Base-by-base conservation (phyloP, 23 tunicate genomes). In the Ascidia mentula region DNA sequence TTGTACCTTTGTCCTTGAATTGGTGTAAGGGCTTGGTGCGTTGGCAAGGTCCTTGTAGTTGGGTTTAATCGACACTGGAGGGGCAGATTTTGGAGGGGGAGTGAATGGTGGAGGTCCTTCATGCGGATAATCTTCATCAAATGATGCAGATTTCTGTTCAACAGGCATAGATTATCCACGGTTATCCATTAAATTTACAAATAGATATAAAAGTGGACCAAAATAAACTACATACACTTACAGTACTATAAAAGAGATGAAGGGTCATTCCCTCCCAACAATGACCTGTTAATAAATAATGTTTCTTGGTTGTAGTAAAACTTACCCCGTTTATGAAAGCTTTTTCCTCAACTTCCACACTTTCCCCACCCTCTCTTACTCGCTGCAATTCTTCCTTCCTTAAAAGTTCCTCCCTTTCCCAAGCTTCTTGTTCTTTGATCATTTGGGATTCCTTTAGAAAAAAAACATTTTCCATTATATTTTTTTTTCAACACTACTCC, bases 341-440 rank as follows among this genome's bases (percentile, higher is more conserved):
- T 53, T 9, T 53, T 53, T 53, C 65, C 13, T 53, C 65, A 20
- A 20, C 24, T 53, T 53, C 65, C 4, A 28, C 28, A 53, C 13
- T 20, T 26, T 53, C 65, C 4, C 12, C 24, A 5, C 1, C 12
- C 22, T 53, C 65, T 53, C 13, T 53, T 53, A 53, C 24, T 37
- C 40, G 31, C 76, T 72, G 17, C 40, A 36, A 38, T 40, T 72
- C 74, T 36, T 85, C 82, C 69, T 59, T 39, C 59, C 36, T 78
- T 45, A 78, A 45, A 40, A 40, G 59, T 26, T 78, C 89, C 30
- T 85, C 89, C 40, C 71, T 77, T 40, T 84, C 88, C 88, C 88
- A 84, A 32, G 78, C 75, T 35, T 84, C 77, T 37, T 84, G 89
- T 40, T 85, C 89, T 61, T 73, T 69, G 24, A 85, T 77, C 89